Conservation (phyloP, 2,888 invertebrate species). For the Galerucella calmariensis region DNA sequence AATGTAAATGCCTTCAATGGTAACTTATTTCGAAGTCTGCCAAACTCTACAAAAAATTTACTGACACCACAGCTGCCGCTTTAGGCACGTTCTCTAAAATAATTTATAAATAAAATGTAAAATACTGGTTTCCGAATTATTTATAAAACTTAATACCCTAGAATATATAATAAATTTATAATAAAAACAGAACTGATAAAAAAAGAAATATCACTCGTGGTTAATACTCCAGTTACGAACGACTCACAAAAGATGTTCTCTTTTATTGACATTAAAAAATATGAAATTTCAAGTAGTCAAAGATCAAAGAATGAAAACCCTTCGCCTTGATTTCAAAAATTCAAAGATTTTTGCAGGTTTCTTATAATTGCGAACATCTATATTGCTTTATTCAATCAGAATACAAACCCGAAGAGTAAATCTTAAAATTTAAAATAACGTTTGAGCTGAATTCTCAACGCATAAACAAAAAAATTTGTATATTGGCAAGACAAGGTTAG, state of each 20-base stretch:
- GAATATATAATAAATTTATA: slow-evolving; percentile 45
- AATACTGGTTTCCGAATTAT: slow-evolving; percentile 62
- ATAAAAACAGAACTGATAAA: slow-evolving; percentile 47
- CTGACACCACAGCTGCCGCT: slow-evolving; percentile 52
- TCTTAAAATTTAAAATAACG: no score
- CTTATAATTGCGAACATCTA: no score
- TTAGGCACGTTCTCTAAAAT: slow-evolving; percentile 46
- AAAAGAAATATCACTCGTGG: slow-evolving; percentile 63
- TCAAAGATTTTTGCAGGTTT: no score
- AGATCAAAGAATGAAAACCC: neutral
- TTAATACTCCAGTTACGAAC: slow-evolving; percentile 41
- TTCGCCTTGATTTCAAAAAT: no score
- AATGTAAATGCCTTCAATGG: neutral
- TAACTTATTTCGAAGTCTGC: neutral
- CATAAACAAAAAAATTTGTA: no score
- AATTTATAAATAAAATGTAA: slow-evolving; percentile 59
- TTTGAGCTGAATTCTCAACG: no score
- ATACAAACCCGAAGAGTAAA: no score
- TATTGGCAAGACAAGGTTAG: no score
- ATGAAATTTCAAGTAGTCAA: neutral
- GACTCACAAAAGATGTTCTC: slow-evolving; percentile 24
- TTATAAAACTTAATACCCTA: slow-evolving; percentile 48
- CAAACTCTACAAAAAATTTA: slow-evolving; percentile 21
- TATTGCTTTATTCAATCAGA: no score
- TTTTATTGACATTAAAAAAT: neutral